Evolutionary conservation across 1,140 invertebrate species (phyloP).

Genomic region (Leptinotarsa defecta): DNA sequence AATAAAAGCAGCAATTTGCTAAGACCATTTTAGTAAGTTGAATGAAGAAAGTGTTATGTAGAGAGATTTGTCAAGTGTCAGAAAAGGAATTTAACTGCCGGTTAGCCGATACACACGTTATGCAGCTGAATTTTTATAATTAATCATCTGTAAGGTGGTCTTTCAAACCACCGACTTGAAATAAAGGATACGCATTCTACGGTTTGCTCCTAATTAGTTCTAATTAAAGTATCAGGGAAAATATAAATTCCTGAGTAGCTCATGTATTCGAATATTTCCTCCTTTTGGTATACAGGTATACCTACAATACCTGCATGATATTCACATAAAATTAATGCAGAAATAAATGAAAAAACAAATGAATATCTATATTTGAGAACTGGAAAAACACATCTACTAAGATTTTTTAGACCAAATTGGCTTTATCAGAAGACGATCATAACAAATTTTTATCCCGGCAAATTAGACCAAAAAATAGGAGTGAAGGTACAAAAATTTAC

Average conservation of each 20-base stretch:
- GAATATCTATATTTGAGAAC: too few relatives aligned
- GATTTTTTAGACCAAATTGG: too few relatives aligned
- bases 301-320: too few relatives aligned
- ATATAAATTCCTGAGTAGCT: constrained; percentile 4
- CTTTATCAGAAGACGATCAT: too few relatives aligned
- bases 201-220: background rate
- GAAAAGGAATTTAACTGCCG: constrained; percentile 42
- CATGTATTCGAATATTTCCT: background rate
- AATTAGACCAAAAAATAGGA: too few relatives aligned
- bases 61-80: constrained; percentile 43
- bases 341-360: too few relatives aligned
- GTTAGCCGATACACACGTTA: constrained; percentile 48
- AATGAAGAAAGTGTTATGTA: constrained; percentile 37
- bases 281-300: too few relatives aligned
- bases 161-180: constrained; percentile 27
- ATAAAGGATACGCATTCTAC: constrained; percentile 18
- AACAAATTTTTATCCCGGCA: too few relatives aligned
- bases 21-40: constrained; percentile 37
- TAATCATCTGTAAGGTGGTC: constrained; percentile 47
- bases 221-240: constrained; percentile 12
- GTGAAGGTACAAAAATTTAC: too few relatives aligned
- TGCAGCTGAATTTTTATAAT: constrained; percentile 47
- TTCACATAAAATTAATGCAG: too few relatives aligned
- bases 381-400: too few relatives aligned
- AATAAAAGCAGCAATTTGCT: constrained; percentile 35